Evolutionary conservation across 2,113 vertebrate genomes (phyloP), one percentile per base, ranked within the genome.

Genomic region (Telmatochromis bifrenatus): DNA sequence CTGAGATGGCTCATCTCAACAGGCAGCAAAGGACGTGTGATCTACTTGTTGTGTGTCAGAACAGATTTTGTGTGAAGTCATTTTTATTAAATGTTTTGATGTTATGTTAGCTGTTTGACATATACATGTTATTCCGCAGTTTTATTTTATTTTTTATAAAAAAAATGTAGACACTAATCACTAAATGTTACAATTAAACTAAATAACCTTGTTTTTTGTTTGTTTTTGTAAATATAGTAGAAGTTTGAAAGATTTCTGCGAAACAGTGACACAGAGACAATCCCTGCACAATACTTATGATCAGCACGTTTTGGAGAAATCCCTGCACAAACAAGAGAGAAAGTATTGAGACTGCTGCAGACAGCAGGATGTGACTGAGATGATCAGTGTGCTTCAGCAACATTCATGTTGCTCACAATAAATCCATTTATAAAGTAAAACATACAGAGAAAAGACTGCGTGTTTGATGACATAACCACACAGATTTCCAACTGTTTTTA

Each of bases 11-110:
- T 58, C 55, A 31, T 31, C 7, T 58, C 55, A 58, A 31, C 14
- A 9, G 26, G 0, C 26, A 58, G 55, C 26, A 58, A 58, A 56
- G 23, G 55, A 56, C 1, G 23, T 56, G 23, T 56, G 55, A 28
- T 56, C 55, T 58, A 28, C 55, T 58, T 28, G 26, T 28, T 58
- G 3, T 58, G 0, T 0, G 26, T 28, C 26, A 4, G 13, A 58
- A 58, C 13, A 28, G 55, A 58, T 58, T 58, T 58, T 15, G 26
- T 58, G 7, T 58, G 0, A 58, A 56, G 13, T 56, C 23, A 28
- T 58, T 58, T 58, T 58, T 58, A 28, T 28, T 28, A 58, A 58
- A 28, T 58, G 13, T 28, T 58, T 58, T 58, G 23, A 28, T 0
- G 26, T 58, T 58, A 28, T 28, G 55, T 15, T 58, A 58, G 55